Conservation (phyloP, 2,797 vertebrate species). For the Sebastes kiyomatsui region DNA sequence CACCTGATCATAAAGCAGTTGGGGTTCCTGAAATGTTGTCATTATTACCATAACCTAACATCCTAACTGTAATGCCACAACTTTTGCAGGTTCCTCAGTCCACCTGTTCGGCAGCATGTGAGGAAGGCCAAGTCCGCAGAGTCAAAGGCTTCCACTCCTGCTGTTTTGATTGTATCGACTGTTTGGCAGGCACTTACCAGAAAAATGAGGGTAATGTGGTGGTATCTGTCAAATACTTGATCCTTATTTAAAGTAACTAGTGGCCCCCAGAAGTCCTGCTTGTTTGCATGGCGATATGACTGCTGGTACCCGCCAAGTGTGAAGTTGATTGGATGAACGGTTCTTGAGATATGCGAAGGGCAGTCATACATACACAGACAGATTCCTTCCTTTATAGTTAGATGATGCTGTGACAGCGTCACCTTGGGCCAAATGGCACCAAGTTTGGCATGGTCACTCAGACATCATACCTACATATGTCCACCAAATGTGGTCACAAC, state of each 20-base stretch:
- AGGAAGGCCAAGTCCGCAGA: constrained; percentile 82
- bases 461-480: too few relatives aligned
- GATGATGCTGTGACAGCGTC: too few relatives aligned
- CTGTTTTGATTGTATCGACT: constrained; percentile 92
- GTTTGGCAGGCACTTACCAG: constrained; percentile 85
- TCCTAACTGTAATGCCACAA: neutral
- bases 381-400: neutral
- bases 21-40: neutral
- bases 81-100: constrained; percentile 84
- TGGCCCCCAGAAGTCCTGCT: neutral
- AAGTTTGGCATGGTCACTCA: too few relatives aligned
- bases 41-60: neutral
- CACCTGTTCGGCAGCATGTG: constrained; percentile 85
- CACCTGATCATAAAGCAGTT: neutral
- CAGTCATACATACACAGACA: neutral
- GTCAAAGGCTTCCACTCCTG: constrained; percentile 93
- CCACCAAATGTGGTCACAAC: too few relatives aligned
- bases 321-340: neutral
- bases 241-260: neutral
- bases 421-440: too few relatives aligned
- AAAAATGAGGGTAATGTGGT: constrained; percentile 75
- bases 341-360: neutral
- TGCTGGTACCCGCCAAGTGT: neutral
- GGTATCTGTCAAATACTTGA: neutral
- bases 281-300: neutral